Conservation (phyloP, 2,888 invertebrate species). For the Plagiodera versicolora region DNA sequence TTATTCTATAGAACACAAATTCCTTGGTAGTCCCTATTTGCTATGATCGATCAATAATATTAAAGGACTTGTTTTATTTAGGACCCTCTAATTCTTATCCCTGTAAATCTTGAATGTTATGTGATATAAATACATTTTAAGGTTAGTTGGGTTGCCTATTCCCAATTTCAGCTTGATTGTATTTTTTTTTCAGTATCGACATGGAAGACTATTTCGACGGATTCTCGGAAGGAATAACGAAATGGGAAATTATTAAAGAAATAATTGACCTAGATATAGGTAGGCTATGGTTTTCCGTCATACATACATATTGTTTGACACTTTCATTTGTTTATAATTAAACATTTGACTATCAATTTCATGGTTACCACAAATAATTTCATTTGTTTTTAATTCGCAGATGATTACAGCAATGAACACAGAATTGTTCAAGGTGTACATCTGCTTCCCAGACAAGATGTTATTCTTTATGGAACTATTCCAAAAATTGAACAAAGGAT, state of each 20-base stretch:
- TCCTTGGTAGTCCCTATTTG: slow-evolving; percentile 3
- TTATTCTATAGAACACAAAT: slow-evolving; percentile 6
- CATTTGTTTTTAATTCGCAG: slow-evolving; percentile 20
- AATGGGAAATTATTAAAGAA: slow-evolving; percentile 33
- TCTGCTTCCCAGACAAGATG: slow-evolving; percentile 48
- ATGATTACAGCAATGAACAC: slow-evolving; percentile 19
- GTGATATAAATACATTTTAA: slow-evolving; percentile 15
- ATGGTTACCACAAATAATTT: background rate
- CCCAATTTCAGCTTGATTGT: slow-evolving; percentile 12
- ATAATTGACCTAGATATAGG: slow-evolving; percentile 31
- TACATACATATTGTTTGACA: background rate
- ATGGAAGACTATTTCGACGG: slow-evolving; percentile 34
- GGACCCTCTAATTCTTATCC: background rate
- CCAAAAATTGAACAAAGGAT: slow-evolving; percentile 50
- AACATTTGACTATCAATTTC: background rate
- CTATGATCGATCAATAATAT: slow-evolving; percentile 1
- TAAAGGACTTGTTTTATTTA: slow-evolving; percentile 5
- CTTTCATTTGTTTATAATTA: slow-evolving; percentile 5
- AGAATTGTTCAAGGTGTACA: slow-evolving; percentile 35
- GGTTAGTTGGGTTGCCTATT: slow-evolving; percentile 20
- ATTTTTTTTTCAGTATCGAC: slow-evolving; percentile 19
- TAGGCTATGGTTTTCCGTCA: slow-evolving; percentile 18
- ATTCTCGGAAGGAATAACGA: slow-evolving; percentile 33
- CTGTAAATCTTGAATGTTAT: slow-evolving; percentile 9
- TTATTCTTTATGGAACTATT: slow-evolving; percentile 47